Base-by-base conservation (phyloP, 1,140 invertebrate genomes). In the Epicauta chinensis region DNA sequence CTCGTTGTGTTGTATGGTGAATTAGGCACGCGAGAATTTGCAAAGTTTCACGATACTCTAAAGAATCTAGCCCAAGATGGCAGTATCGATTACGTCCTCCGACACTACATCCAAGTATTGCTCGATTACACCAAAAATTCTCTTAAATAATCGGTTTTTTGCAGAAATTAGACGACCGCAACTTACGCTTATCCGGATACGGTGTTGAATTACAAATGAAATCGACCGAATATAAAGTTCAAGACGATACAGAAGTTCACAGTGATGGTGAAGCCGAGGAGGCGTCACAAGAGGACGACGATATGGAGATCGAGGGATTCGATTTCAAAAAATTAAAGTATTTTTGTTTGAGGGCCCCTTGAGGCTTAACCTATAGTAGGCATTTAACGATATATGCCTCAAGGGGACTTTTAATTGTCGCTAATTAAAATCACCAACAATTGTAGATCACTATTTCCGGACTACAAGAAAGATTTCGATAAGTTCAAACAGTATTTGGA, bases 151-250 rank as follows among this genome's bases (percentile, higher is more conserved):
- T 55, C 35, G 10, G 36, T 42, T 15, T 40, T 53, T 52, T 59
- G 45, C 49, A 86, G 86, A 71, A 81, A 42, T 72, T 79, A 48
- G 62, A 73, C 16, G 70, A 76, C 55, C 73, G 74, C 56, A 78
- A 82, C 72, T 65, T 93, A 67, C 66, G 88, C 16, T 76, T 99
- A 5, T 94, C 94, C 31, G 97, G 97, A 1, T 99, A 98, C 77
- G 97, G 96, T 23, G 95, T 99, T 0, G 97, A 99, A 73, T 71
- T 99, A 23, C 93, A 97, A 69, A 89, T 99, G 63, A 99, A 99
- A 74, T 98, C 93, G 44, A 99, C 96, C 1, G 97, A 99, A 73
- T 99, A 99, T 65, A 98, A 99, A 77, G 95, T 93, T 35, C 91
- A 97, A 67, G 97, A 99, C 78, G 96, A 99, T 75, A 80, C 87